These are phyloP conservation scores for Ammodytes dubius DNA, from an alignment of 2,113 vertebrate species.

Conservation along the genomic window DNA sequence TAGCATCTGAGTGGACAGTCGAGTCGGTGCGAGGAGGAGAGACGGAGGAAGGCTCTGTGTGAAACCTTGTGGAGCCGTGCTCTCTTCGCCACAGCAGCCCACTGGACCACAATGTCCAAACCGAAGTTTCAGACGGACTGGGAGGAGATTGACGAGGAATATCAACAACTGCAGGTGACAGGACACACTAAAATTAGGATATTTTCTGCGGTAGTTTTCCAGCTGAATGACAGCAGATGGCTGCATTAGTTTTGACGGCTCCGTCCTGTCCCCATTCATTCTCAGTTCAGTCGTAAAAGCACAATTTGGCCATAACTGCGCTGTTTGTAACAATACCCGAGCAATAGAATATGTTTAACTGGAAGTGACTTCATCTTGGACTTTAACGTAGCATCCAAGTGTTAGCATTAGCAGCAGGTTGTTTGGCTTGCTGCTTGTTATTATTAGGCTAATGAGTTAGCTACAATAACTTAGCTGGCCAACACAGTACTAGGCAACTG, in stretches of 20 bases:
- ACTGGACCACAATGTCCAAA: constrained; percentile 78
- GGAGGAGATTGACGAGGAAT: constrained; percentile 91
- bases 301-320: background rate
- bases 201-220: background rate
- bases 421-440: constrained; percentile 4
- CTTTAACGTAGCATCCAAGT: background rate
- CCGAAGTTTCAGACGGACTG: constrained; percentile 87
- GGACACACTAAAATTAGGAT: background rate
- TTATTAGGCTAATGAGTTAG: constrained; percentile 37
- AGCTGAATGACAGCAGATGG: constrained; percentile 25
- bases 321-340: background rate
- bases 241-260: constrained; percentile 30
- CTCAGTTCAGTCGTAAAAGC: constrained; percentile 22
- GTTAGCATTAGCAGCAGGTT: constrained; percentile 49
- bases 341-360: background rate
- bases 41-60: background rate
- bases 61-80: constrained; percentile 4
- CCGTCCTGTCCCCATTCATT: constrained; percentile 54
- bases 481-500: background rate
- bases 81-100: constrained; percentile 10
- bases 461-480: constrained; percentile 29
- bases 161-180: constrained; percentile 92
- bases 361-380: background rate
- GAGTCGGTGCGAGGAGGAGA: constrained; percentile 20
- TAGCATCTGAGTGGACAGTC: constrained; percentile 28